phyloP scores from a whole-genome alignment of 1,140 invertebrate species.

The Cydia splendana region DNA sequence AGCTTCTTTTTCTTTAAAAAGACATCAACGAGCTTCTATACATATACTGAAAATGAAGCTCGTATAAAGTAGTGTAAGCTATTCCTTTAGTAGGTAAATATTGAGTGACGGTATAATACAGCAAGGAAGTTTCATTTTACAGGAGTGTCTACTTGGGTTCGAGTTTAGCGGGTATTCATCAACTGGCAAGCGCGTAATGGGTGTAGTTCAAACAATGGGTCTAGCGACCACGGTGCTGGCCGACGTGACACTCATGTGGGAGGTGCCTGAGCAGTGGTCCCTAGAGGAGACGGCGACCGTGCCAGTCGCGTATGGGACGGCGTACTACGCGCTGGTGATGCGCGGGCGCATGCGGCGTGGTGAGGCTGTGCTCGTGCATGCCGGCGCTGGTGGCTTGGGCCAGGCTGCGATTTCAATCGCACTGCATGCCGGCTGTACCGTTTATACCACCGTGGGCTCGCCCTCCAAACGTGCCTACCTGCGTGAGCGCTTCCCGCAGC shows the following conservation, averaged over 20 bases:
- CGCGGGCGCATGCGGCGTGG: conserved; percentile 91
- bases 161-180: conserved; percentile 93
- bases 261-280: conserved; percentile 93
- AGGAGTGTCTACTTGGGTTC: conserved; percentile 95
- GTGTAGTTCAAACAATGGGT: conserved; percentile 93
- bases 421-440: conserved; percentile 89
- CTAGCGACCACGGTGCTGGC: conserved; percentile 93
- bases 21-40: too few relatives aligned
- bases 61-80: too few relatives aligned
- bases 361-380: conserved; percentile 95
- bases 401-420: conserved; percentile 97
- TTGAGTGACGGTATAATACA: too few relatives aligned
- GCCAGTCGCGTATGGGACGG: conserved; percentile 95
- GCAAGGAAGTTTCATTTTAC: too few relatives aligned
- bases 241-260: conserved; percentile 93
- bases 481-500: conserved; percentile 89
- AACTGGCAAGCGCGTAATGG: conserved; percentile 93
- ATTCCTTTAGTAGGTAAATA: too few relatives aligned
- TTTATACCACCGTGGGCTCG: conserved; percentile 94
- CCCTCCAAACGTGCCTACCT: conserved; percentile 94
- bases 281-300: conserved; percentile 96
- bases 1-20: too few relatives aligned
- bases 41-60: too few relatives aligned
- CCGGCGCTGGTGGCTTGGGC: conserved; percentile 97
- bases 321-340: conserved; percentile 93